Percentiles rank a stretch among this genome's conserved stretches.
Evolutionary conservation across 92 coral and sea anemone genomes (phyloP).

Genomic region (Anthopleura xanthogrammica): DNA sequence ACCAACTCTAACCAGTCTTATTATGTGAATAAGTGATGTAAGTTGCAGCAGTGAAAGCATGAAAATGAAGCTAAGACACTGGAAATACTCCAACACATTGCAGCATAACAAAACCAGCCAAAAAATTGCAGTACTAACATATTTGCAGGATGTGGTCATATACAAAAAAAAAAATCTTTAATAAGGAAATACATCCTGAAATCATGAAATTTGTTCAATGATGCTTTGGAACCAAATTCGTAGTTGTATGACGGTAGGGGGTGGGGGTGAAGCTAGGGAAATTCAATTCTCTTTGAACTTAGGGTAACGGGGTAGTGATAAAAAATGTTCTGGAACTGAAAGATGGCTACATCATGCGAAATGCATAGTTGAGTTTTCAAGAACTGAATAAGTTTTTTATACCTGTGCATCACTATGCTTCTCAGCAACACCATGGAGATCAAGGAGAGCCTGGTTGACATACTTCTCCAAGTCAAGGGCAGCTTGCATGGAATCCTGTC

Average conservation of each 20-base stretch:
- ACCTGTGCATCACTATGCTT: constrained; percentile 83
- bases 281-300: too few relatives aligned
- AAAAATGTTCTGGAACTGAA: too few relatives aligned
- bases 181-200: too few relatives aligned
- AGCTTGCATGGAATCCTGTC: constrained; percentile 70
- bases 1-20: neutral
- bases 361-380: neutral
- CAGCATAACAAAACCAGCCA: too few relatives aligned
- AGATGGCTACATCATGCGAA: too few relatives aligned
- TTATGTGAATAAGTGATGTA: neutral
- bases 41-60: neutral
- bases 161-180: too few relatives aligned
- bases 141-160: too few relatives aligned
- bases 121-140: too few relatives aligned
- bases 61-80: neutral
- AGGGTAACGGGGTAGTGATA: too few relatives aligned
- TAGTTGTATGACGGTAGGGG: neutral
- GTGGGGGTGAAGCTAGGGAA: too few relatives aligned
- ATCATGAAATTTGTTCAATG: neutral
- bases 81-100: too few relatives aligned
- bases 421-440: constrained; percentile 74
- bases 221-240: neutral
- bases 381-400: neutral
- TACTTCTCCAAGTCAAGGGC: constrained; percentile 92
- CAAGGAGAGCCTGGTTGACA: constrained; percentile 84